These are phyloP conservation scores for Sciurus carolinensis DNA, from an alignment of 2,797 vertebrate species.

Conservation along the genomic window DNA sequence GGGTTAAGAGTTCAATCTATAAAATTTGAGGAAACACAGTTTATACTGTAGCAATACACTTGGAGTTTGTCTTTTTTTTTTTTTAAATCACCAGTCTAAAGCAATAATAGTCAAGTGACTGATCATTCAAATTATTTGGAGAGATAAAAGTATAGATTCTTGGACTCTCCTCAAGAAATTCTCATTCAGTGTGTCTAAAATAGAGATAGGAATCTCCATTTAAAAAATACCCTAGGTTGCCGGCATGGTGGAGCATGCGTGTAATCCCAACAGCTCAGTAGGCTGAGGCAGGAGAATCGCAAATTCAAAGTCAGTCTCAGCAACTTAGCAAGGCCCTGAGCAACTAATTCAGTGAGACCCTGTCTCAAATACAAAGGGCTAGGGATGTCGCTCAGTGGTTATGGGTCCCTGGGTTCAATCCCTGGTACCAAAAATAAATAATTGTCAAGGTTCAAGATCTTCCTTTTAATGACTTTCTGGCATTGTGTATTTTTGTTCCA, in stretches of 20 bases:
- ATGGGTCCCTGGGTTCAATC: too few relatives aligned
- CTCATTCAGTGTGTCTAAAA: constrained; percentile 11
- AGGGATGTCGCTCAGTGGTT: too few relatives aligned
- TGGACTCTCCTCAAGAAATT: background rate
- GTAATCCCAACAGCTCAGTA: too few relatives aligned
- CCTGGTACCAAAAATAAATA: background rate
- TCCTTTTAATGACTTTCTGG: background rate
- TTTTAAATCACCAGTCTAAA: background rate
- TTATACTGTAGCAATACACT: background rate
- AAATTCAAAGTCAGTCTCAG: too few relatives aligned
- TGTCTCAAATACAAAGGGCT: too few relatives aligned
- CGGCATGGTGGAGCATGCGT: background rate
- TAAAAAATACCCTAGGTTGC: background rate
- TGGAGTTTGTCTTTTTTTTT: background rate
- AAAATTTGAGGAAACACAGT: background rate
- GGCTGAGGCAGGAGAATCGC: too few relatives aligned
- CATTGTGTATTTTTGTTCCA: background rate
- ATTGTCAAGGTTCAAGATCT: background rate
- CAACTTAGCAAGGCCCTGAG: too few relatives aligned
- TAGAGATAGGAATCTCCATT: background rate
- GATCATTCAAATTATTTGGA: background rate
- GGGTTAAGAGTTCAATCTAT: background rate
- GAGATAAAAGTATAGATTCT: background rate
- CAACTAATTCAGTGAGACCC: too few relatives aligned
- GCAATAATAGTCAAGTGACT: background rate